Conservation (phyloP, 92 coral and sea anemone species). For the Paragorgia papillata region DNA sequence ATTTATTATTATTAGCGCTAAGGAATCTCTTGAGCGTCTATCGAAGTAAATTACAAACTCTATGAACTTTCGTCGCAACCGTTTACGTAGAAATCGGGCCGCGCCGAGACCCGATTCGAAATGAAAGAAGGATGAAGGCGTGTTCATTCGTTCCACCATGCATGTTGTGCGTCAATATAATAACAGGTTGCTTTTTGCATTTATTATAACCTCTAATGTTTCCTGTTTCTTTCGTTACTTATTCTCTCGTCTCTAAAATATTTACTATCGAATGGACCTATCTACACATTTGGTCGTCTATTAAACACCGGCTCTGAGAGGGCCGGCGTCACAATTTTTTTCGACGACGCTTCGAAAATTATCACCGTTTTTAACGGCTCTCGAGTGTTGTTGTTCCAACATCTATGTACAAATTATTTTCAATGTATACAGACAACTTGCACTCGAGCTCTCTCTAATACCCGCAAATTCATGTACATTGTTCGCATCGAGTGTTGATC, state of each 20-base stretch:
- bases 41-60: slow-evolving; percentile 9
- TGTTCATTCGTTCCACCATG: slow-evolving; percentile 27
- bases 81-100: neutral
- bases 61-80: neutral
- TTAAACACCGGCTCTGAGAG: neutral
- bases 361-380: slow-evolving; percentile 35
- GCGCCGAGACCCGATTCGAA: neutral
- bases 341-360: neutral
- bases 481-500: neutral
- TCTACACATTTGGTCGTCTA: slow-evolving; percentile 16
- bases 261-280: slow-evolving; percentile 37
- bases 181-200: slow-evolving; percentile 34
- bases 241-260: slow-evolving; percentile 11
- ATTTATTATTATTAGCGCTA: slow-evolving; percentile 10
- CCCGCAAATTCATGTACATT: neutral
- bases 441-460: neutral
- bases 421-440: slow-evolving; percentile 27
- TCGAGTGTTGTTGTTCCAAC: neutral
- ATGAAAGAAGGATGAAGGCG: slow-evolving; percentile 27
- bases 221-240: slow-evolving; percentile 5
- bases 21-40: slow-evolving; percentile 3
- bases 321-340: neutral
- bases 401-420: slow-evolving; percentile 46
- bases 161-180: slow-evolving; percentile 30
- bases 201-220: slow-evolving; percentile 6